These are phyloP conservation scores for Actias luna DNA, from an alignment of 2,888 invertebrate species.

Conservation along the genomic window DNA sequence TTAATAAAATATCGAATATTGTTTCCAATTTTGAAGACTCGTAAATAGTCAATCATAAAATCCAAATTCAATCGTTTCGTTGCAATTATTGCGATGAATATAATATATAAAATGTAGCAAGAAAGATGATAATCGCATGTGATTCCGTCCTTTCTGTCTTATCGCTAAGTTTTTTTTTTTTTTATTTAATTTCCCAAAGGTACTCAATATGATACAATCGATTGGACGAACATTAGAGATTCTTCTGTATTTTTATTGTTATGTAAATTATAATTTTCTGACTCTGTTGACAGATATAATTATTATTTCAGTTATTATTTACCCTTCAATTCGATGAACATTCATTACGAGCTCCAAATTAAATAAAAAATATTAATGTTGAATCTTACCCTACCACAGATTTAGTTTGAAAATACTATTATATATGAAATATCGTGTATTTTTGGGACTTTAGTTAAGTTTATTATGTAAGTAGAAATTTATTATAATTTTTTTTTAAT, in stretches of 20 bases:
- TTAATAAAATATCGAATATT: too few relatives aligned
- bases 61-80: too few relatives aligned
- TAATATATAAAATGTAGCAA: too few relatives aligned
- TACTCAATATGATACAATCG: slow-evolving; percentile 45
- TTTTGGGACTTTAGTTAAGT: slow-evolving; percentile 53
- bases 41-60: too few relatives aligned
- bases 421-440: slow-evolving; percentile 48
- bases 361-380: too few relatives aligned
- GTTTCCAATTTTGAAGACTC: too few relatives aligned
- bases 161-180: slow-evolving; percentile 15
- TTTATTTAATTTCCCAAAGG: slow-evolving; percentile 59
- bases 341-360: too few relatives aligned
- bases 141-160: slow-evolving; percentile 7
- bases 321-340: too few relatives aligned
- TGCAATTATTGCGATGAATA: too few relatives aligned
- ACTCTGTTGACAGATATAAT: too few relatives aligned
- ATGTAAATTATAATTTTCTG: too few relatives aligned
- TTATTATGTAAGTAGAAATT: slow-evolving; percentile 30
- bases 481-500: slow-evolving; percentile 24
- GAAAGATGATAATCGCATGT: neutral
- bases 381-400: neutral
- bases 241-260: too few relatives aligned
- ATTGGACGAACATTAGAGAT: slow-evolving; percentile 11
- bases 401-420: slow-evolving; percentile 5
- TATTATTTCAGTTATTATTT: neutral